Percentiles rank a stretch among this genome's conserved stretches.
Conservation (phyloP, 2,888 invertebrate genomes). For the Cosmia pyralina region DNA sequence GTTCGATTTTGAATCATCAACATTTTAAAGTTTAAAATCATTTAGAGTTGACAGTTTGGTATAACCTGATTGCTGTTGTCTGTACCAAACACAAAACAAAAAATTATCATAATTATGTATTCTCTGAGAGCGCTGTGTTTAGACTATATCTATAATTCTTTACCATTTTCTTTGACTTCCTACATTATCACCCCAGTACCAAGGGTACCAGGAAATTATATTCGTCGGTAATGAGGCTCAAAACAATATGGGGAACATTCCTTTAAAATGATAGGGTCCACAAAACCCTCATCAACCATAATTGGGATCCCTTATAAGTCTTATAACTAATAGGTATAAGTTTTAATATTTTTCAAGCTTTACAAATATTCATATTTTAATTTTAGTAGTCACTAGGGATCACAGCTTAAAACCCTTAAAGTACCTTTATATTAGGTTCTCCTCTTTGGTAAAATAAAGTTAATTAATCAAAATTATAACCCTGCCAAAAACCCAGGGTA, state of each 20-base stretch:
- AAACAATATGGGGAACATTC: background rate
- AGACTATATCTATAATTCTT: background rate
- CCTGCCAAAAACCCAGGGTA: background rate
- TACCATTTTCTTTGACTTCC: too few species aligned
- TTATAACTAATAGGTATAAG: background rate
- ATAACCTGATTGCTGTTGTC: too few species aligned
- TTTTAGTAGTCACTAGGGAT: background rate
- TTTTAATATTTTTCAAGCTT: background rate
- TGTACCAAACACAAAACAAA: background rate
- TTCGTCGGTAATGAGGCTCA: conserved; percentile 10
- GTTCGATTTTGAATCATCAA: too few species aligned
- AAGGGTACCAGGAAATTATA: background rate
- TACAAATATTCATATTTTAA: background rate
- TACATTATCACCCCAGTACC: background rate
- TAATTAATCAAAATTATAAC: too few species aligned
- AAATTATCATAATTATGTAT: background rate
- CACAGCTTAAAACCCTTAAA: background rate
- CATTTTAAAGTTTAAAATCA: too few species aligned
- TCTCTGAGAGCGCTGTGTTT: background rate
- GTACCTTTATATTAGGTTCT: background rate
- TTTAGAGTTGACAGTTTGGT: too few species aligned
- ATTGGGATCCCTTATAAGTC: background rate
- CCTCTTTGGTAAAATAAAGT: background rate
- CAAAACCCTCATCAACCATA: background rate
- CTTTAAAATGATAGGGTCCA: conserved; percentile 4